Conservation (phyloP, 2,797 vertebrate genomes). For the Cossypha polioptera region DNA sequence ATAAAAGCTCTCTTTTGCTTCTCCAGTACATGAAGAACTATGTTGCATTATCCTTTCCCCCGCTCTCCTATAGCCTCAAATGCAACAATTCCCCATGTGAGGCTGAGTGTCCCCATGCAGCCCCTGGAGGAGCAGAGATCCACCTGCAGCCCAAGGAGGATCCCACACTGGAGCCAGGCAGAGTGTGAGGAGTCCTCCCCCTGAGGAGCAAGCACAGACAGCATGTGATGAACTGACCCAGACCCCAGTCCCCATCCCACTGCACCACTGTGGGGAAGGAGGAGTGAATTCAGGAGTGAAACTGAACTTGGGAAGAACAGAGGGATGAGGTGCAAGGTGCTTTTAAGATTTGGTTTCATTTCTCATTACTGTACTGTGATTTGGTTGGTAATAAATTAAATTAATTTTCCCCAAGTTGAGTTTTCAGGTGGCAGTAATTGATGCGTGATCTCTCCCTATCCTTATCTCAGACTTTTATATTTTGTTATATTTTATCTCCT, state of each 20-base stretch:
- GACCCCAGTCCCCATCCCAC: not conserved
- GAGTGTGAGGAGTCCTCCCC: not conserved
- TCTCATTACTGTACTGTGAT: not conserved
- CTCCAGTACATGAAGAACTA: too few species aligned
- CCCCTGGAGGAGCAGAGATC: not conserved
- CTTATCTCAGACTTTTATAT: not conserved
- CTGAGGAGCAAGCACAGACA: not conserved
- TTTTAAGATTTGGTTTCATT: not conserved
- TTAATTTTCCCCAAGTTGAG: not conserved
- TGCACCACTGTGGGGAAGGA: not conserved
- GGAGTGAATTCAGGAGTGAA: not conserved
- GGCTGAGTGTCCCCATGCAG: not conserved
- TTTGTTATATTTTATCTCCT: not conserved
- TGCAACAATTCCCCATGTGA: not conserved
- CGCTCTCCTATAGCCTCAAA: too few species aligned
- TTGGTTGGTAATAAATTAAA: not conserved
- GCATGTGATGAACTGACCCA: rapidly evolving
- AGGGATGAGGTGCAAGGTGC: not conserved
- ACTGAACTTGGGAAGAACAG: not conserved
- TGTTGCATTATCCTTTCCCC: too few species aligned
- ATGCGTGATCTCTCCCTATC: not conserved
- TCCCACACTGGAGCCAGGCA: not conserved
- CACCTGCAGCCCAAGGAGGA: not conserved
- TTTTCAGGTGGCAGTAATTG: not conserved
- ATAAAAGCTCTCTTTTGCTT: too few species aligned